Percentiles rank a stretch among this genome's conserved stretches.
Evolutionary conservation across 2,113 vertebrate genomes (phyloP).

Genomic region (Nothocercus julius): DNA sequence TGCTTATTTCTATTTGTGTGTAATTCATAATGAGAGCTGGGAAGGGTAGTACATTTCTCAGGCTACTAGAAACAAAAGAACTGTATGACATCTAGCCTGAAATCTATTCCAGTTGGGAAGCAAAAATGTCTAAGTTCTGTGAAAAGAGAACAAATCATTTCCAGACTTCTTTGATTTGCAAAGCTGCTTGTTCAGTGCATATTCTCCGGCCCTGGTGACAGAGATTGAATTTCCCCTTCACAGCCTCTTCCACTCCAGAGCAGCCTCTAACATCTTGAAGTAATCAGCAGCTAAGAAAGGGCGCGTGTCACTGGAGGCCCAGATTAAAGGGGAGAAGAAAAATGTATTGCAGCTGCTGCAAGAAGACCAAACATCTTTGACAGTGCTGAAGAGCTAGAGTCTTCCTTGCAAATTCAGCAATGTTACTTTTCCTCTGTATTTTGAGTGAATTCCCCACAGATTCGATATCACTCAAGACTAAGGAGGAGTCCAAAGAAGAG

Average conservation of each 20-base stretch:
- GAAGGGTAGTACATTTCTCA: not conserved
- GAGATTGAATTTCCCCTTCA: not conserved
- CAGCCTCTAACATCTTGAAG: slow-evolving; percentile 62
- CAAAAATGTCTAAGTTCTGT: not conserved
- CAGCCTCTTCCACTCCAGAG: not conserved
- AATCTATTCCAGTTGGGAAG: not conserved
- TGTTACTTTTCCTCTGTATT: not conserved
- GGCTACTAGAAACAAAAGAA: not conserved
- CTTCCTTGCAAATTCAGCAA: not conserved
- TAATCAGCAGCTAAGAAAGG: slow-evolving; percentile 37
- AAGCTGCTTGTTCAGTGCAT: slow-evolving; percentile 14
- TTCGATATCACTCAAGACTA: not conserved
- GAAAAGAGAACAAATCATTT: not conserved
- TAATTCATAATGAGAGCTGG: not conserved
- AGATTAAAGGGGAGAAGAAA: not conserved
- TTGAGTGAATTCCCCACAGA: not conserved
- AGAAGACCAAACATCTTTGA: not conserved
- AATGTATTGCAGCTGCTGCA: not conserved
- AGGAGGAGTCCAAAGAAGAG: not conserved
- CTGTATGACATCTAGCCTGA: not conserved
- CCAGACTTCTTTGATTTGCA: not conserved
- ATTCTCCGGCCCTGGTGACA: not conserved
- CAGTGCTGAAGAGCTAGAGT: not conserved
- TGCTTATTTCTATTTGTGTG: not conserved
- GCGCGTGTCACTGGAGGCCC: not conserved